Evolutionary conservation across 2,113 vertebrate species (phyloP).

Genomic region (Malurus alboscapulatus): DNA sequence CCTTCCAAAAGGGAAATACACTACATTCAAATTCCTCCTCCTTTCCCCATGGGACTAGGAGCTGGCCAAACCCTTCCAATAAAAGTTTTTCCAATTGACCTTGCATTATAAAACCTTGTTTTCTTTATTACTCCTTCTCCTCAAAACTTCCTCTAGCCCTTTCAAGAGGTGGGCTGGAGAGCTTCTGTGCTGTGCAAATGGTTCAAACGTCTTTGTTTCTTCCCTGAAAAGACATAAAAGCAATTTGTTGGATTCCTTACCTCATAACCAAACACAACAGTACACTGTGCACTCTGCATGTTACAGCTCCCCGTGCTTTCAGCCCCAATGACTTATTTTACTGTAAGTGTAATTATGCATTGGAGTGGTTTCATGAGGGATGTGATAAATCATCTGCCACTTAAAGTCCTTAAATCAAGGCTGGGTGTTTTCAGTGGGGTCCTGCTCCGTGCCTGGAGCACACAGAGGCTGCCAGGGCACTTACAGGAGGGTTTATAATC

Average conservation of each 20-base stretch:
- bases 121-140: conserved; percentile 8
- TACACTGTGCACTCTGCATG: background rate
- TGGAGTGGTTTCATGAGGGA: background rate
- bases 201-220: background rate
- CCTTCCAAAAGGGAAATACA: conserved; percentile 11
- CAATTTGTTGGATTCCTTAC: background rate
- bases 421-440: background rate
- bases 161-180: background rate
- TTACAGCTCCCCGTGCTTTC: background rate
- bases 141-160: background rate
- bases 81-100: background rate
- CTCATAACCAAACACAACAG: background rate
- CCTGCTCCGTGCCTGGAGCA: background rate
- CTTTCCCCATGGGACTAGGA: background rate
- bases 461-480: background rate
- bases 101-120: background rate
- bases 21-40: background rate
- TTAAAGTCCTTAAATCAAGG: conserved; percentile 26
- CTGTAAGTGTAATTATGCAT: conserved; percentile 29
- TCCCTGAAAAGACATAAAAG: conserved; percentile 10
- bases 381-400: background rate
- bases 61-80: background rate
- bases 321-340: background rate
- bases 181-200: background rate
- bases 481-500: background rate